Percentiles rank a stretch among this genome's conserved stretches.
Conservation (phyloP, 2,888 invertebrate genomes). For the Caenorhabditis imperialis region DNA sequence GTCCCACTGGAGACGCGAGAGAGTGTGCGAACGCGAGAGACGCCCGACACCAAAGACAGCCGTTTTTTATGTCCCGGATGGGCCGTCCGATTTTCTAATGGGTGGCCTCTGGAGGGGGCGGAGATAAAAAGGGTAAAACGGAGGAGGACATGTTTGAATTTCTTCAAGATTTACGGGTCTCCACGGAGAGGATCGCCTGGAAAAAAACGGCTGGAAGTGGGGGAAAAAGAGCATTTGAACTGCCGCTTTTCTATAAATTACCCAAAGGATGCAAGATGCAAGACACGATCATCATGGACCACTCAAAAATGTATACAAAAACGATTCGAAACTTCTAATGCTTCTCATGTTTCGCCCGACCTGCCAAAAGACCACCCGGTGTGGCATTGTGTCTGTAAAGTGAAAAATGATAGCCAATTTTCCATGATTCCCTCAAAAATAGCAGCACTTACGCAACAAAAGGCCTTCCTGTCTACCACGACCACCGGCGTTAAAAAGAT, state of each 20-base stretch:
- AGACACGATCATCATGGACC: no score
- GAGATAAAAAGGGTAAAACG: constrained; percentile 12
- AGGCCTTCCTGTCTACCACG: not conserved
- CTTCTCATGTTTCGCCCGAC: no score
- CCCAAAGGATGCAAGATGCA: no score
- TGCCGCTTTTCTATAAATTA: no score
- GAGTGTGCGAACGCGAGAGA: not conserved
- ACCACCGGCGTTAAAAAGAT: constrained; percentile 22
- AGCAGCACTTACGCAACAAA: constrained; percentile 34
- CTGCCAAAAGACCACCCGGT: no score
- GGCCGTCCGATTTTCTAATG: constrained; percentile 46
- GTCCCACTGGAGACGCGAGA: constrained; percentile 25
- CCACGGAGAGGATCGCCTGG: not conserved
- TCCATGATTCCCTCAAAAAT: constrained; percentile 2
- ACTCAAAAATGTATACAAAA: no score
- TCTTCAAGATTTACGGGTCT: constrained; percentile 10
- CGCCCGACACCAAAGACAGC: constrained; percentile 16
- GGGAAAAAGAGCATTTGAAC: no score
- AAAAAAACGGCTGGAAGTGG: no score
- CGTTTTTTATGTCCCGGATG: constrained; percentile 30
- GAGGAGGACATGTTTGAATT: no score
- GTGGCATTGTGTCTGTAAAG: no score
- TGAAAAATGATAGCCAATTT: constrained; percentile 27
- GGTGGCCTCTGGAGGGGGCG: constrained; percentile 30
- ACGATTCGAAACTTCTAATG: no score